Evolutionary conservation across 2,888 invertebrate genomes (phyloP).

Genomic region (Schrankia costaestrigalis): DNA sequence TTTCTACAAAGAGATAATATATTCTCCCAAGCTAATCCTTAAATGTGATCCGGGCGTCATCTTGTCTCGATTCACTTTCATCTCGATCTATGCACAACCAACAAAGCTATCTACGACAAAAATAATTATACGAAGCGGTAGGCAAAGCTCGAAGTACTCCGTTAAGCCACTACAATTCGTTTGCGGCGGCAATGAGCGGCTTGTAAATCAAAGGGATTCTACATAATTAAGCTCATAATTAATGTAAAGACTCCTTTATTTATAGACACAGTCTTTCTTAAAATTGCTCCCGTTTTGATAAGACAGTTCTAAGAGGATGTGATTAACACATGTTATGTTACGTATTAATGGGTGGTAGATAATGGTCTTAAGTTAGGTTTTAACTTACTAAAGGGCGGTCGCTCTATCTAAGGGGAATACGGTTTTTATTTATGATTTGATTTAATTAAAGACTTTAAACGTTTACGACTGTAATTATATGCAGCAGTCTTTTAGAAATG

Average conservation of each 20-base stretch:
- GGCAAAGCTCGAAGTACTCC: constrained; percentile 63
- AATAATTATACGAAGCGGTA: constrained; percentile 71
- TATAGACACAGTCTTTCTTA: constrained; percentile 76
- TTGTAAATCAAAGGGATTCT: constrained; percentile 80
- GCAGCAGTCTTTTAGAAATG: constrained; percentile 41
- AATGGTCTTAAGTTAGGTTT: constrained; percentile 45
- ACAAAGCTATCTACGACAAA: constrained; percentile 62
- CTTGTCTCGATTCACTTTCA: constrained; percentile 73
- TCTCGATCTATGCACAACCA: constrained; percentile 56
- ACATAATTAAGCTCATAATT: constrained; percentile 80
- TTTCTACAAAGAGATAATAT: constrained; percentile 12
- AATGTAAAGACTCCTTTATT: constrained; percentile 77
- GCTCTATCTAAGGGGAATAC: constrained; percentile 22
- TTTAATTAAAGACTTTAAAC: constrained; percentile 37
- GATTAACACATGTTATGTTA: constrained; percentile 71
- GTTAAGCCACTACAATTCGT: constrained; percentile 78
- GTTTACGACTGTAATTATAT: too few relatives aligned
- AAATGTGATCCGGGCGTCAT: constrained; percentile 58
- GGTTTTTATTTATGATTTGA: constrained; percentile 36
- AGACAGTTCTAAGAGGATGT: constrained; percentile 58
- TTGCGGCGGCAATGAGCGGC: constrained; percentile 75
- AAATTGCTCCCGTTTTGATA: constrained; percentile 75
- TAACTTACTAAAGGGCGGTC: constrained; percentile 30
- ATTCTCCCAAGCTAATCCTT: constrained; percentile 60
- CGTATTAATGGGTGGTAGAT: constrained; percentile 63